Evolutionary conservation across 2,113 vertebrate genomes (phyloP), one percentile per base, ranked within the genome.

Genomic region (Shinisaurus crocodilurus): DNA sequence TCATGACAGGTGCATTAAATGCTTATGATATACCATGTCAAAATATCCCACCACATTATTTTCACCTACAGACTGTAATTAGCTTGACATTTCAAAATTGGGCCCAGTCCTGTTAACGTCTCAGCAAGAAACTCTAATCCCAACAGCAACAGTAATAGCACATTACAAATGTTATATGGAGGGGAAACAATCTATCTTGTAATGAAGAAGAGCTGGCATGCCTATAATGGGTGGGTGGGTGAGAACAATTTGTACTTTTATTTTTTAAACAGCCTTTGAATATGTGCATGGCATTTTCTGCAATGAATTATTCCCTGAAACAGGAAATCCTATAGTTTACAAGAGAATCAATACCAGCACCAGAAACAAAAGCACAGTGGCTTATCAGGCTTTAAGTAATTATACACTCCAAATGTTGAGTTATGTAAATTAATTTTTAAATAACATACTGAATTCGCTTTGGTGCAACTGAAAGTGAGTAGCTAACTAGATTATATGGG

Each of bases 1-100:
- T 93, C 83, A 72, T 43, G 83, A 88, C n/a, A 89, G 91, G 91
- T 54, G 3, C 34, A 67, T 32, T 84, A n/a, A 82, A 40, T 85
- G 67, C 48, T 85, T 72, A 85, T 29, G 67, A 20, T 70, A 32
- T 12, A 9, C 23, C 45, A 50, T 34, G 65, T 72, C 84, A 50
- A 72, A 50, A 50, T n/a, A 85, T 72, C 45, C 67, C 40, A 34
- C 43, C 67, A 50, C 34, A 85, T 85, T 45, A 70, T 70, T 72
- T 70, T 70, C 32, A n/a, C 54, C 84, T 72, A 23, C 32, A 48
- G 32, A 65, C 32, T 37, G 2, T 70, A 50, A 29, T 72, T 85
- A 50, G 15, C 8, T 50, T 72, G 65, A 50, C 43, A 72, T 85
- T 72, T 70, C 67, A 85, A 72, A 50, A 50, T 27, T 85, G 8